Conservation (phyloP, 2,113 vertebrate genomes). For the Colinus virginianus region DNA sequence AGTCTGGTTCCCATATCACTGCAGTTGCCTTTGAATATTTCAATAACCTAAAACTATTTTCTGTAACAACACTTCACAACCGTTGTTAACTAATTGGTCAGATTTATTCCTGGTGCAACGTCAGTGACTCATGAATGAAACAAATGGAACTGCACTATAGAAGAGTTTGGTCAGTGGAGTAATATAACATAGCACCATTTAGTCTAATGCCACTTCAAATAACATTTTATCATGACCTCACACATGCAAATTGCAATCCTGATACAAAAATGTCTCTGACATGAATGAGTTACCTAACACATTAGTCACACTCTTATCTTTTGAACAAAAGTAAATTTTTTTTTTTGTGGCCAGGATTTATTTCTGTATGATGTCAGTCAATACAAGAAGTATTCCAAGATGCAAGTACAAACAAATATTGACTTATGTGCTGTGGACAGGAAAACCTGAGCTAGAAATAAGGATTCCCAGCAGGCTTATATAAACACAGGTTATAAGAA, state of each 20-base stretch:
- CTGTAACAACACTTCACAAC: background rate
- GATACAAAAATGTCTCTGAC: conserved; percentile 30
- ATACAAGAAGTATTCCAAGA: conserved; percentile 56
- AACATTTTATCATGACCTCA: conserved; percentile 66
- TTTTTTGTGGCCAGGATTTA: conserved; percentile 11
- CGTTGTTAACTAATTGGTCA: conserved; percentile 15
- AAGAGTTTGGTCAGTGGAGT: conserved; percentile 34
- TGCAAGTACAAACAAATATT: conserved; percentile 72
- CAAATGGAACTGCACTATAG: background rate
- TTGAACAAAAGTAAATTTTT: conserved; percentile 21
- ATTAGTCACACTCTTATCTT: conserved; percentile 31
- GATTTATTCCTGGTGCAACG: conserved; percentile 34
- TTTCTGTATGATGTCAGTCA: conserved; percentile 59
- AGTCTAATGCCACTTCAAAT: conserved; percentile 41
- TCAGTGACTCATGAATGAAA: background rate
- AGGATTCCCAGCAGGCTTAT: conserved; percentile 55
- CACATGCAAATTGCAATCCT: conserved; percentile 65
- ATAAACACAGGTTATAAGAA: conserved; percentile 46
- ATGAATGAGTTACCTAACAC: conserved; percentile 16
- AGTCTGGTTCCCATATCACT: background rate
- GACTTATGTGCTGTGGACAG: conserved; percentile 63
- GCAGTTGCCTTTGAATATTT: background rate
- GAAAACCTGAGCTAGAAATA: conserved; percentile 66
- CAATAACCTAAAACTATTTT: background rate
- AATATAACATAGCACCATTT: conserved; percentile 51